A percentile compares a stretch with the other conserved stretches of the same genome.
phyloP scores from a whole-genome alignment of 2,113 vertebrate species.

The Upupa epops region DNA sequence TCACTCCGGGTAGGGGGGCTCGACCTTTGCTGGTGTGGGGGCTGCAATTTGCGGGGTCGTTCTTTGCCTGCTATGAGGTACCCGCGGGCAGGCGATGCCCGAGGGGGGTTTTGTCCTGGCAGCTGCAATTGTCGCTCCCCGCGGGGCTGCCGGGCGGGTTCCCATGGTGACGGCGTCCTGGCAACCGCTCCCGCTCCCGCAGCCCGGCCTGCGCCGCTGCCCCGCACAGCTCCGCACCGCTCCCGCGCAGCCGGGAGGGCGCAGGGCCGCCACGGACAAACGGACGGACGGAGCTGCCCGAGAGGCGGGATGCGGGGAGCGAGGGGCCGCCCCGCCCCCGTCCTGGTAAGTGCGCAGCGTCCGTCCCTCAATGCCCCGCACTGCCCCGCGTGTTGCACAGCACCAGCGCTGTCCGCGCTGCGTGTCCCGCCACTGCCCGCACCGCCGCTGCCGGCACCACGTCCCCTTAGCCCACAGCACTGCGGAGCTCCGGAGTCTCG shows the following conservation, averaged over 20 bases:
- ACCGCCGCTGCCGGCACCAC: background rate
- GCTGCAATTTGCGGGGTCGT: background rate
- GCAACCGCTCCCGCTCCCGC: conserved; percentile 56
- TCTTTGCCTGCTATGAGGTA: background rate
- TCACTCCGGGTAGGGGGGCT: background rate
- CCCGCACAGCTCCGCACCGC: background rate
- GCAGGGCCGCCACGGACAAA: background rate
- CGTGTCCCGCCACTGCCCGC: background rate
- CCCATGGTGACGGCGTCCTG: conserved; percentile 66
- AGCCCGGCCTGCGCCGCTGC: conserved; percentile 13
- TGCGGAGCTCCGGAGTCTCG: background rate
- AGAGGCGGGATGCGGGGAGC: background rate
- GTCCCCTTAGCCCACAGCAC: background rate
- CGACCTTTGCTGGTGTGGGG: background rate
- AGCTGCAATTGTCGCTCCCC: background rate
- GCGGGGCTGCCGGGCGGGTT: background rate
- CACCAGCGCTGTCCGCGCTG: background rate
- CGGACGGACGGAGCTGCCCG: background rate
- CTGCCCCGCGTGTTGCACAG: conserved; percentile 7
- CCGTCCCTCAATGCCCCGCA: background rate
- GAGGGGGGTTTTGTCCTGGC: background rate
- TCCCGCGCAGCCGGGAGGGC: background rate
- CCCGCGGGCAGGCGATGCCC: background rate
- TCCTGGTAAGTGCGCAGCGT: conserved; percentile 39
- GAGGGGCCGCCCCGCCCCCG: background rate